Base-by-base conservation (phyloP, 2,888 invertebrate genomes). In the Hypsopygia costalis region DNA sequence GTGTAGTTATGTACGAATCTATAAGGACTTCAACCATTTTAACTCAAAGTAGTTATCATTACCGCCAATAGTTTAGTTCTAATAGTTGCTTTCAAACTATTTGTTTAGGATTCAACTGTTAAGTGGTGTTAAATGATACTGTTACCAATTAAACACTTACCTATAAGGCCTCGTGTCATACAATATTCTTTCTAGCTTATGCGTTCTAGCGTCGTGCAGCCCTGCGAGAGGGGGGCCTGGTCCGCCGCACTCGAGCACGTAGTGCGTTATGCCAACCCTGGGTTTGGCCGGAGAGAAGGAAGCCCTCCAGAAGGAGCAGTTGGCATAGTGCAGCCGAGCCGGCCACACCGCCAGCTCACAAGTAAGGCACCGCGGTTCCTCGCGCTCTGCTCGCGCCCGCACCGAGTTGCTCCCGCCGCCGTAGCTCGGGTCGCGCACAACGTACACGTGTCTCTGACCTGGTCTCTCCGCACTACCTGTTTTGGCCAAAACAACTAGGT, bases 221-320 rank as follows among this genome's bases (percentile, higher is more conserved):
- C 92, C 95, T 33, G 95, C 95, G 58, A 95, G 90, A 46, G 98
- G 97, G 51, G 97, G 92, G 46, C 95, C 96, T 31, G 97, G 97
- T n/a, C 98, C 98, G 61, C 94, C 93, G 80, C 98, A 98, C 69
- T 95, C 93, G 57, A 97, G 91, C 55, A 96, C 96, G 76, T 96
- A 97, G 70, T 87, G 86, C 43, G 86, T 79, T 56, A 88, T 86
- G 85, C 87, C 89, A 38, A 79, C 69, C 40, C 68, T 73, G 7
- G 85, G 81, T 34, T 74, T 78, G 41, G 88, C 62, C 29, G 92
- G 91, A 32, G 91, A 93, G 62, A 95, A 93, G 58, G 92, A 91
- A 36, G 95, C 95, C 65, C 91, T 92, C 91, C 96, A 96, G 83
- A 94, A 96, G 36, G 95, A 93, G 82, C 97, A 97, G 80, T 97